These are phyloP conservation scores for Carposina sasakii DNA, from an alignment of 1,140 invertebrate genomes.

Conservation along the genomic window DNA sequence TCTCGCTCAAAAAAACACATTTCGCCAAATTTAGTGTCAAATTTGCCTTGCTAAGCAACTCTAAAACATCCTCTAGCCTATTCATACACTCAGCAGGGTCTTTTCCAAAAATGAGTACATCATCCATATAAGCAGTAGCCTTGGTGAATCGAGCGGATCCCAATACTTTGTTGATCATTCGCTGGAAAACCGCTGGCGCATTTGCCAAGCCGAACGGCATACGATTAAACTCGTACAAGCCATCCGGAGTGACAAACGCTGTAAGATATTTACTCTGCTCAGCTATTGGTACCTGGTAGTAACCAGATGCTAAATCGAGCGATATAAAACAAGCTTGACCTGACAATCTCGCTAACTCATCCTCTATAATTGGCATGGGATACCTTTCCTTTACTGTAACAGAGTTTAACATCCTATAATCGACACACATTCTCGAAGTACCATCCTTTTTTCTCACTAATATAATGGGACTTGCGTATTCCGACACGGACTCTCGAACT, in stretches of 20 bases:
- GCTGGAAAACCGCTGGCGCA: constrained; percentile 1
- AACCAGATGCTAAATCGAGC: neutral
- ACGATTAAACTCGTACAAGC: constrained; percentile 2
- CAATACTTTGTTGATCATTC: neutral
- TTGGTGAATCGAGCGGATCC: neutral
- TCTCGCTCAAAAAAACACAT: neutral
- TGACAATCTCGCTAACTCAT: neutral
- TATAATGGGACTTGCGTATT: neutral
- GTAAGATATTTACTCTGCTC: neutral
- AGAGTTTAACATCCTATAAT: constrained; percentile 3
- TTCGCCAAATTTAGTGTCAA: neutral
- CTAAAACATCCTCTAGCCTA: neutral
- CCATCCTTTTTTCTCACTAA: constrained; percentile 2
- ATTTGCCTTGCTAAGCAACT: neutral
- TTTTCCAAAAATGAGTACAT: neutral
- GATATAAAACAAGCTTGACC: neutral
- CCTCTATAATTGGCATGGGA: constrained; percentile 5
- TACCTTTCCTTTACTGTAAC: constrained; percentile 1
- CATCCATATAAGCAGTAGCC: neutral
- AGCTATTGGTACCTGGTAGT: constrained; percentile 3
- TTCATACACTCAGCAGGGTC: neutral
- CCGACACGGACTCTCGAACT: neutral
- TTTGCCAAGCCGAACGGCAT: constrained; percentile 5
- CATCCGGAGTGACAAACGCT: constrained; percentile 4
- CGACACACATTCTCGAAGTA: constrained; percentile 1